Base-by-base conservation (phyloP, 2,888 invertebrate genomes). In the Drosophila parthenogenetica region DNA sequence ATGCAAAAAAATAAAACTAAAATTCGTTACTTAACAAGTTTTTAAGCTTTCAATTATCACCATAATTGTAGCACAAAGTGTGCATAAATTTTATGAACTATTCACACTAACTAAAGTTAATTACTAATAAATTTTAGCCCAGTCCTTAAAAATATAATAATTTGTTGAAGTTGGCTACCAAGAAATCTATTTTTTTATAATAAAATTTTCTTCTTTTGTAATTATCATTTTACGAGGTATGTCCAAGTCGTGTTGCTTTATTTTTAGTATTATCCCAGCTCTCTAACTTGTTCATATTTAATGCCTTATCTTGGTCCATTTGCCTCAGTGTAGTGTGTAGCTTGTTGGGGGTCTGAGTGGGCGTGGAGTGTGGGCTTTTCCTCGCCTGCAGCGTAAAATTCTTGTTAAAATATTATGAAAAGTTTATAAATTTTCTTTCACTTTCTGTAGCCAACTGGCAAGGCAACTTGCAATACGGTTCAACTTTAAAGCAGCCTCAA, bases 331-430 rank as follows among this genome's bases (percentile, higher is more conserved):
- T 50, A 22, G 40, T 51, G 43, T 17, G 43, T 37, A 22, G 50
- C 13, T 40, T 62, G 22, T 8, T 61, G 29, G 29, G 25, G 25
- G 17, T 35, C 8, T 11, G 4, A 39, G 16, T 25, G 42, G 16
- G 48, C 2, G 16, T 39, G 10, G 49, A 48, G 50, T 55, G 62
- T 62, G 46, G 51, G 67, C 63, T 50, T 61, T 66, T 54, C 62
- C 68, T 70, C 43, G 77, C 77, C 77, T 46, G 49, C 60, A 67
- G 77, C 77, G 55, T 69, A 67, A 66, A 77, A 69, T 73, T 77
- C 69, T 73, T 77, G 69, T 64, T 69, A 64, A 77, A 77, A 77
- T 77, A 77, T 73, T 73, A 73, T 77, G 65, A 63, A 69, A 65
- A 66, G 69, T 69, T 67, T 57, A 59, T 39, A 74, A 55, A 69